These are phyloP conservation scores for Drosophila lacertosa DNA, from an alignment of 1,140 invertebrate species.

Conservation along the genomic window DNA sequence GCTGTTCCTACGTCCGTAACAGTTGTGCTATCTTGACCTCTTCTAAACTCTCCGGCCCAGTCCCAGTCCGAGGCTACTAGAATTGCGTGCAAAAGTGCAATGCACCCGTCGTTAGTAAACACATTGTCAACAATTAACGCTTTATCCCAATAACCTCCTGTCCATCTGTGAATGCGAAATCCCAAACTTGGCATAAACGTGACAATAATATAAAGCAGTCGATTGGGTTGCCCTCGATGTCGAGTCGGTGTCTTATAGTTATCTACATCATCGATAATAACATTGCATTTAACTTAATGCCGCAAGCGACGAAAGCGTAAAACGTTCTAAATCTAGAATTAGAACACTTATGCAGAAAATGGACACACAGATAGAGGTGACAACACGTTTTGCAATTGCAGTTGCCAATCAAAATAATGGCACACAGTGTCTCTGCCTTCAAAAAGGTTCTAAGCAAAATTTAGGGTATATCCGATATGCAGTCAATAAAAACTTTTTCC, in stretches of 20 bases:
- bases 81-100: constrained; percentile 65
- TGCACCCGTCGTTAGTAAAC: constrained; percentile 43
- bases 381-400: constrained; percentile 2
- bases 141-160: constrained; percentile 13
- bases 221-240: constrained; percentile 47
- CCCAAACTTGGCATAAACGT: constrained; percentile 73
- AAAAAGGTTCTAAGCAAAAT: no score
- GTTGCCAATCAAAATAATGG: constrained; percentile 25
- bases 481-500: no score
- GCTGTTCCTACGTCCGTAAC: neutral
- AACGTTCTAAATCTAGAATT: constrained; percentile 63
- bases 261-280: constrained; percentile 34
- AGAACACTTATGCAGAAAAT: constrained; percentile 22
- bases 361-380: constrained; percentile 1
- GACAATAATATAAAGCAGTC: constrained; percentile 77
- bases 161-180: constrained; percentile 44
- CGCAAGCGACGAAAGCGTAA: constrained; percentile 68
- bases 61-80: constrained; percentile 25
- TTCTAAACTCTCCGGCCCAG: neutral
- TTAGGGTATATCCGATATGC: no score
- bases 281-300: constrained; percentile 74
- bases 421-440: neutral
- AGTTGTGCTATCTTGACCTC: neutral
- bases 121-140: constrained; percentile 5
- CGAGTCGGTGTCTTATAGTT: constrained; percentile 21